Evolutionary conservation across 2,797 vertebrate species (phyloP).

Genomic region (Cetoscarus ocellatus): DNA sequence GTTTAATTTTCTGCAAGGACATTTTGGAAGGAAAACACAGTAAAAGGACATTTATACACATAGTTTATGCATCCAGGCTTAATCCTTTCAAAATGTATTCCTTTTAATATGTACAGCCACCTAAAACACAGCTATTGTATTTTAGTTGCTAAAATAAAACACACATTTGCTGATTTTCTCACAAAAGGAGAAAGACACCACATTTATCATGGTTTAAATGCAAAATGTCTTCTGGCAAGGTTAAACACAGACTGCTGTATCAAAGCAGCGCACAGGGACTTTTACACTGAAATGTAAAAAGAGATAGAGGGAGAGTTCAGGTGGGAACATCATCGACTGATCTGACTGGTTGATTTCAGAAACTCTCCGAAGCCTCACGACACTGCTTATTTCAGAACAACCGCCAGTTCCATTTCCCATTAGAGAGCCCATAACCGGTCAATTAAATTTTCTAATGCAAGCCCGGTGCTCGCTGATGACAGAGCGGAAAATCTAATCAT

Average conservation of each 20-base stretch:
- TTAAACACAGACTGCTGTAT: not conserved
- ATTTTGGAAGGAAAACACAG: too few species aligned
- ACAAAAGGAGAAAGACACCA: not conserved
- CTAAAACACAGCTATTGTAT: not conserved
- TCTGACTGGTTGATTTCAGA: constrained; percentile 4
- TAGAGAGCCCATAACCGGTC: constrained; percentile 44
- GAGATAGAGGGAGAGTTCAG: not conserved
- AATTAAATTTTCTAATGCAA: constrained; percentile 59
- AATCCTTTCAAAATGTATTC: not conserved
- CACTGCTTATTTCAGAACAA: constrained; percentile 42
- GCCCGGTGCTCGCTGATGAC: constrained; percentile 47
- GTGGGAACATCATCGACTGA: not conserved
- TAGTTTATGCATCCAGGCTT: not conserved
- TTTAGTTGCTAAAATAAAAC: not conserved
- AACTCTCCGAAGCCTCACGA: constrained; percentile 3
- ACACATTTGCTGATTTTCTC: not conserved
- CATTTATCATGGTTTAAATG: not conserved
- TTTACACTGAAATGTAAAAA: not conserved
- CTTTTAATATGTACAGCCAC: not conserved
- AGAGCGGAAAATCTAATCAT: constrained; percentile 62
- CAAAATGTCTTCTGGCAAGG: not conserved
- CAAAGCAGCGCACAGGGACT: not conserved
- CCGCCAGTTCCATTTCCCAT: constrained; percentile 42
- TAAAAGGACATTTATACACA: not conserved
- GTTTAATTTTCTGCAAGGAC: not conserved